Evolutionary conservation across 2,113 vertebrate species (phyloP).

Genomic region (Okapia johnstoni): DNA sequence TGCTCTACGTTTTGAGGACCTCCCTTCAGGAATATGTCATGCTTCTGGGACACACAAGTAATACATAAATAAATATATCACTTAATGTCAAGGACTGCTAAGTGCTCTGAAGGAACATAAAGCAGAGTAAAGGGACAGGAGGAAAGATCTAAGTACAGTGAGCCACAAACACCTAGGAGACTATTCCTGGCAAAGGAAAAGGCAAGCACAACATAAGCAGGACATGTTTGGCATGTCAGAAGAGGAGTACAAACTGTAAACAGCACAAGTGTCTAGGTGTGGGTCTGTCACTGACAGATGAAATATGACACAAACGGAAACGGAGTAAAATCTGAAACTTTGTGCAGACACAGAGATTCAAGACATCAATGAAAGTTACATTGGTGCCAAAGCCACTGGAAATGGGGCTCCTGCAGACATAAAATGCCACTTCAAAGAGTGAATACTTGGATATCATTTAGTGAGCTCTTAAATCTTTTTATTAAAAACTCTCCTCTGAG

Average conservation of each 20-base stretch:
- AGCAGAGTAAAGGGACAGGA: not conserved
- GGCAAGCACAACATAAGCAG: not conserved
- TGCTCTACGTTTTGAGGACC: not conserved
- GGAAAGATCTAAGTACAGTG: not conserved
- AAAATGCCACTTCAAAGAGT: not conserved
- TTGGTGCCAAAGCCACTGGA: not conserved
- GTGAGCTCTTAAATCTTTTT: not conserved
- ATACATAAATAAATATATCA: not conserved
- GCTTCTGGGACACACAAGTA: not conserved
- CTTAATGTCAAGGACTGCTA: not conserved
- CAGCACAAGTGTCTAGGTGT: not conserved
- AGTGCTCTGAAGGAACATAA: not conserved
- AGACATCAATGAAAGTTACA: not conserved
- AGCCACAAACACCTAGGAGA: not conserved
- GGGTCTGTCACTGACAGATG: not conserved
- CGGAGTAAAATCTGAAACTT: not conserved
- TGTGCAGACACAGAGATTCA: not conserved
- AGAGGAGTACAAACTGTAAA: not conserved
- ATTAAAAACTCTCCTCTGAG: not conserved
- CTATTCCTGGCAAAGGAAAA: not conserved
- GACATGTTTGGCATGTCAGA: rapidly evolving
- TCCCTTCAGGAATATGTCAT: not conserved
- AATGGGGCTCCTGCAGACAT: not conserved
- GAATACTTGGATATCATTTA: not conserved
- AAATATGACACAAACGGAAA: not conserved